phyloP scores from a whole-genome alignment of 2,888 invertebrate species.

The Pteria penguin region DNA sequence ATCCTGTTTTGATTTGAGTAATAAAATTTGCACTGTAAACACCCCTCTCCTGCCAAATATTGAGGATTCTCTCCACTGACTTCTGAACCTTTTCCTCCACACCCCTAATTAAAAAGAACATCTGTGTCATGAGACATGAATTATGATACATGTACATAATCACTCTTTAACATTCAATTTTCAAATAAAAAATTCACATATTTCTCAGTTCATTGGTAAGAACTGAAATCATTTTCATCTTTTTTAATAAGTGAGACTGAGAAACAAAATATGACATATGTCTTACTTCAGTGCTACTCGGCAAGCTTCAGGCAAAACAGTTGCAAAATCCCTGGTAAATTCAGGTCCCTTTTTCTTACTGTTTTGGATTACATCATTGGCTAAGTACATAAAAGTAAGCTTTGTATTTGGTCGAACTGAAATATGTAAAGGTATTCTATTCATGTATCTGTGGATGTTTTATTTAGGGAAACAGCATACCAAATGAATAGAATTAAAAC shows the following conservation, averaged over 20 bases:
- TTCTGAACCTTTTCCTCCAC: constrained; percentile 78
- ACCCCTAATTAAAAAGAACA: constrained; percentile 64
- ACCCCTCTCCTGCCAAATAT: constrained; percentile 81
- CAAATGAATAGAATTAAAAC: neutral
- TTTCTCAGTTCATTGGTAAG: no score
- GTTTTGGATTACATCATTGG: constrained; percentile 99
- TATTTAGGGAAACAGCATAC: no score
- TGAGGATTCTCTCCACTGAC: constrained; percentile 80
- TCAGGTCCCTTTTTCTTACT: constrained; percentile 98
- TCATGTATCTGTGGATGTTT: no score
- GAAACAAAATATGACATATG: no score
- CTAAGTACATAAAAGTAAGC: constrained; percentile 96
- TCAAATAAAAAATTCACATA: no score
- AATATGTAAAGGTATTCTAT: constrained; percentile 37
- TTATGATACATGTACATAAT: no score
- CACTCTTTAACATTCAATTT: no score
- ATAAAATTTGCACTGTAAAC: constrained; percentile 88
- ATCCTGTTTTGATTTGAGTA: constrained; percentile 87
- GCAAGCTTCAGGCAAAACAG: constrained; percentile 90
- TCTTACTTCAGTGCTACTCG: constrained; percentile 87
- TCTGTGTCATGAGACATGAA: neutral
- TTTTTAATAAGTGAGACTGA: no score
- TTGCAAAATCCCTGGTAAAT: constrained; percentile 89
- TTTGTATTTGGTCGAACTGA: constrained; percentile 91
- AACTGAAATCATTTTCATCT: no score